A percentile compares a stretch with the other conserved stretches of the same genome.
These are phyloP conservation scores for Nephrotoma flavescens DNA, from an alignment of 2,888 invertebrate genomes.

Conservation along the genomic window DNA sequence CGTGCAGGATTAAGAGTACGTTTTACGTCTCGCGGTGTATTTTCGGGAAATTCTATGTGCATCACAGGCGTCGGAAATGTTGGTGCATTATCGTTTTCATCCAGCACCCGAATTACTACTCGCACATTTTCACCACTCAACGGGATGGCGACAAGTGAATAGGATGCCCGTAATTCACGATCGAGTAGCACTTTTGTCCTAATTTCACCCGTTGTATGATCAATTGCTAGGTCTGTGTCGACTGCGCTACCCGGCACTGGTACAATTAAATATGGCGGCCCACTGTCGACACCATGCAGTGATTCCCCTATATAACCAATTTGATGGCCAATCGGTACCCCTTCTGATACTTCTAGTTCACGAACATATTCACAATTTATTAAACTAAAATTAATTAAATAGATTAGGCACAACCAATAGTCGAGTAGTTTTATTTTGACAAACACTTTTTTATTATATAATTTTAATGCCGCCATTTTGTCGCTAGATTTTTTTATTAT, in stretches of 20 bases:
- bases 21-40: conserved; percentile 88
- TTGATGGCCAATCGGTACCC: conserved; percentile 69
- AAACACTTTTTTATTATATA: conserved; percentile 18
- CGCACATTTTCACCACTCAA: conserved; percentile 75
- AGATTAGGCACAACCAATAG: conserved; percentile 16
- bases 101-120: conserved; percentile 74
- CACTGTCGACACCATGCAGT: conserved; percentile 46
- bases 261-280: conserved; percentile 81
- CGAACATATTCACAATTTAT: conserved; percentile 51
- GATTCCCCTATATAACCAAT: conserved; percentile 81
- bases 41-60: conserved; percentile 86
- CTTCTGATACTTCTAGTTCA: conserved; percentile 77
- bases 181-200: conserved; percentile 74
- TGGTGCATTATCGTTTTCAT: conserved; percentile 94
- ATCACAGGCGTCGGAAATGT: conserved; percentile 69
- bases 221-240: conserved; percentile 71
- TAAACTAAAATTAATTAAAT: conserved; percentile 7
- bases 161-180: conserved; percentile 72
- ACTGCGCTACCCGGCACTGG: conserved; percentile 77
- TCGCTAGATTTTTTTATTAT: neutral
- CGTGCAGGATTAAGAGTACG: conserved; percentile 79
- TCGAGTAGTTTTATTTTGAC: conserved; percentile 16
- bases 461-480: conserved; percentile 14
- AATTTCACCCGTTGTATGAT: conserved; percentile 83
- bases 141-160: conserved; percentile 83